phyloP scores from a whole-genome alignment of 2,797 vertebrate genomes.

The Parotocinclus haroldoi region DNA sequence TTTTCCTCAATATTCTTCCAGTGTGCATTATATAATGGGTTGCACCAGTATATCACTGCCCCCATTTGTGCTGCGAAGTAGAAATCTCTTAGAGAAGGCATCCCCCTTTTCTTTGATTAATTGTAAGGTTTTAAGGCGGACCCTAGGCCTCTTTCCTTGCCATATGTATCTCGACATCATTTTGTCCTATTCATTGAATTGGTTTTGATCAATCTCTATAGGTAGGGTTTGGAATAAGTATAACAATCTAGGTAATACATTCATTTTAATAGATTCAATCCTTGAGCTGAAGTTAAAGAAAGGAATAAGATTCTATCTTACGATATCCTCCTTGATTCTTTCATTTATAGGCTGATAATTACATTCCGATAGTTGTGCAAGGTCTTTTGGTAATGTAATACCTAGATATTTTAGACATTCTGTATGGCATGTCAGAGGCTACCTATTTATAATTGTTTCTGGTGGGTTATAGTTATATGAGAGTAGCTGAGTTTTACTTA shows the following conservation, averaged over 20 bases:
- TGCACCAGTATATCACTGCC: too few species aligned
- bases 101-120: too few species aligned
- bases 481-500: conserved; percentile 17
- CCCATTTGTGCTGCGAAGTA: too few species aligned
- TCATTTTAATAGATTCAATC: not conserved
- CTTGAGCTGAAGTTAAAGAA: not conserved
- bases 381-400: not conserved
- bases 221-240: not conserved
- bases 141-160: not conserved
- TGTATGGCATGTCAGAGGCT: not conserved
- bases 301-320: not conserved
- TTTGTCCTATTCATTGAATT: conserved; percentile 4
- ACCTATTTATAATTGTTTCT: not conserved
- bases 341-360: not conserved
- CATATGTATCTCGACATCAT: not conserved
- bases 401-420: not conserved
- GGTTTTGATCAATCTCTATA: not conserved
- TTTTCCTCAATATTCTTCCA: too few species aligned
- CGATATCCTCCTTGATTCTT: not conserved
- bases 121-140: too few species aligned
- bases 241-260: not conserved
- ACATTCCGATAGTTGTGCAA: not conserved
- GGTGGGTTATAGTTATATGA: not conserved
- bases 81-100: too few species aligned
- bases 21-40: too few species aligned